Evolutionary conservation across 1,140 invertebrate species (phyloP).

Genomic region (Lucilia cuprina): DNA sequence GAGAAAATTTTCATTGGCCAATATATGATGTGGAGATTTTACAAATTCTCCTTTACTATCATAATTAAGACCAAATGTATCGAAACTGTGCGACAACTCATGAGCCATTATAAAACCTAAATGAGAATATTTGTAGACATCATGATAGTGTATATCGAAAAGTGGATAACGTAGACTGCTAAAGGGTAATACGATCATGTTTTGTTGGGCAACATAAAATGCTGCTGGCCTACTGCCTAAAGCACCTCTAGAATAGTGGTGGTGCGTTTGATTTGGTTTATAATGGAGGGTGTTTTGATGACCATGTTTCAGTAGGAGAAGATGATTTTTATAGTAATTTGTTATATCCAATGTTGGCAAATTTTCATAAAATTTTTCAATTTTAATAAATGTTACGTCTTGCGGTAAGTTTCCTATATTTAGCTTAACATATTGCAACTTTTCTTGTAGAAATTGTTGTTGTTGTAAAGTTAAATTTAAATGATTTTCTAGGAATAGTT

Average conservation of each 20-base stretch:
- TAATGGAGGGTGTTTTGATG: neutral
- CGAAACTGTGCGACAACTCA: constrained; percentile 48
- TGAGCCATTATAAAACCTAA: constrained; percentile 50
- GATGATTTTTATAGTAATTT: neutral
- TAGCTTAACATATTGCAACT: neutral
- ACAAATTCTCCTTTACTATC: constrained; percentile 41
- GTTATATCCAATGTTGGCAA: neutral
- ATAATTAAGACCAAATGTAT: constrained; percentile 11
- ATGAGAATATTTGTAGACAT: constrained; percentile 47
- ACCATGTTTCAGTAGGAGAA: neutral
- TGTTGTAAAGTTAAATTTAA: neutral
- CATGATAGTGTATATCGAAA: constrained; percentile 38
- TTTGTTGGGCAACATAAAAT: constrained; percentile 42
- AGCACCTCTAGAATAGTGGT: too few relatives aligned
- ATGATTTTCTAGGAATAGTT: neutral
- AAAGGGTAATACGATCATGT: constrained; percentile 45
- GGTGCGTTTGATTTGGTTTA: neutral
- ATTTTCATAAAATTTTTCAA: neutral
- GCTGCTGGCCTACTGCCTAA: neutral
- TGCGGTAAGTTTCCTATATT: constrained; percentile 4
- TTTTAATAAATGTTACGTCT: neutral
- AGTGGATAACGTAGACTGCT: constrained; percentile 47
- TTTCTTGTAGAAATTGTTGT: neutral
- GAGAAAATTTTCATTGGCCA: neutral
- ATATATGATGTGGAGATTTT: neutral